Evolutionary conservation across 2,113 vertebrate genomes (phyloP).

Genomic region (Sebastes fasciatus): DNA sequence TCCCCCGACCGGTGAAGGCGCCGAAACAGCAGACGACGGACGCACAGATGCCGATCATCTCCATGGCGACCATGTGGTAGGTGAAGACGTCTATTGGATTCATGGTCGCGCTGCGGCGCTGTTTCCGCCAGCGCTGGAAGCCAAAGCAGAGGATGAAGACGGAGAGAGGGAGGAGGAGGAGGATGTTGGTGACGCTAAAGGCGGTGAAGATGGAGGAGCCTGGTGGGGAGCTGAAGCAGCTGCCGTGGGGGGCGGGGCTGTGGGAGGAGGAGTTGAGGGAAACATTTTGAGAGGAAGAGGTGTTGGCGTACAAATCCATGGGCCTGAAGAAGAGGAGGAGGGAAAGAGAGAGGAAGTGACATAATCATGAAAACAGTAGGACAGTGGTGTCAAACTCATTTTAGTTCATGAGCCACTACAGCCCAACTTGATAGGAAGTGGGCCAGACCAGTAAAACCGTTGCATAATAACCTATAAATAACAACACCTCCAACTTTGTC

Average conservation of each 20-base stretch:
- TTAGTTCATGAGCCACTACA: no score
- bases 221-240: background rate
- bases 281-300: background rate
- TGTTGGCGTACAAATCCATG: background rate
- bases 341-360: background rate
- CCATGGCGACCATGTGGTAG: conserved; percentile 41
- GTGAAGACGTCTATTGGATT: conserved; percentile 30
- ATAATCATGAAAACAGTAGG: background rate
- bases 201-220: background rate
- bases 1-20: accelerated
- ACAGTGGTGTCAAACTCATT: no score
- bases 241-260: background rate
- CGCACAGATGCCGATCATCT: background rate
- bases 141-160: background rate
- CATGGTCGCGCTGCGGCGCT: accelerated
- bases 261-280: conserved; percentile 5
- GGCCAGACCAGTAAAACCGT: no score
- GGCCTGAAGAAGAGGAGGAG: background rate
- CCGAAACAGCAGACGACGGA: background rate
- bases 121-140: background rate
- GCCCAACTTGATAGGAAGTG: no score
- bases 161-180: conserved; percentile 43
- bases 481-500: no score
- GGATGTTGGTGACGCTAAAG: conserved; percentile 28
- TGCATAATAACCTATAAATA: no score